Evolutionary conservation across 2,797 vertebrate genomes (phyloP).

Genomic region (Anguilla pacifica): DNA sequence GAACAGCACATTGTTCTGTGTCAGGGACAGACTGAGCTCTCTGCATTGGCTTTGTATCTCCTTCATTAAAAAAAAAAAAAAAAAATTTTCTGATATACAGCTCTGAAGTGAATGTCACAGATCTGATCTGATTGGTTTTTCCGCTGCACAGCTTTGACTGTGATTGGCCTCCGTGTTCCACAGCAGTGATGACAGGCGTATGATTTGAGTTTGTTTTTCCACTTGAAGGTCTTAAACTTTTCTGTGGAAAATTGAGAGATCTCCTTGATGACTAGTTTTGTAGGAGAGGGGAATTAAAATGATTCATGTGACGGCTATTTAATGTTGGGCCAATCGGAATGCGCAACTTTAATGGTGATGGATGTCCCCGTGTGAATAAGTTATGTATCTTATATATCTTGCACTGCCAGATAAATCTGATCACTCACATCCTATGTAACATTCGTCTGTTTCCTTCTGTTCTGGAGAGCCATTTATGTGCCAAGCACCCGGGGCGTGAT

Average conservation of each 20-base stretch:
- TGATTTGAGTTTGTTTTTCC: not conserved
- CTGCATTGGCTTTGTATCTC: not conserved
- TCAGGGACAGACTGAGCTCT: conserved; percentile 36
- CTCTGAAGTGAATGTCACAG: not conserved
- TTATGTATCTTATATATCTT: conserved; percentile 60
- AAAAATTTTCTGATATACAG: not conserved
- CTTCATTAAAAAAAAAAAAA: not conserved
- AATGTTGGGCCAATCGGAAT: conserved; percentile 29
- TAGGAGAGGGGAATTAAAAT: conserved; percentile 30
- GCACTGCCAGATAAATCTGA: conserved; percentile 55
- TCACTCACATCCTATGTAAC: conserved; percentile 43
- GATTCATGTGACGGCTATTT: conserved; percentile 35
- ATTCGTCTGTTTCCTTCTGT: conserved; percentile 52
- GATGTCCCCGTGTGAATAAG: conserved; percentile 41
- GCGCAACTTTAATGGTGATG: conserved; percentile 35
- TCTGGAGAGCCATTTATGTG: conserved; percentile 22
- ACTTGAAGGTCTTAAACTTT: not conserved
- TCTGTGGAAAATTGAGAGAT: not conserved
- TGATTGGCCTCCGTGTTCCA: not conserved
- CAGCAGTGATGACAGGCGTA: not conserved
- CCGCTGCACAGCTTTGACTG: not conserved
- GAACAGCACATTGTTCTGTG: conserved; percentile 52
- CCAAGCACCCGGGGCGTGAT: not conserved
- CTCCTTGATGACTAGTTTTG: not conserved
- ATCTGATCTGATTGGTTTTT: conserved; percentile 13